Percentiles rank a stretch among this genome's conserved stretches.
Evolutionary conservation across 2,113 vertebrate genomes (phyloP).

Genomic region (Halichoeres trimaculatus): DNA sequence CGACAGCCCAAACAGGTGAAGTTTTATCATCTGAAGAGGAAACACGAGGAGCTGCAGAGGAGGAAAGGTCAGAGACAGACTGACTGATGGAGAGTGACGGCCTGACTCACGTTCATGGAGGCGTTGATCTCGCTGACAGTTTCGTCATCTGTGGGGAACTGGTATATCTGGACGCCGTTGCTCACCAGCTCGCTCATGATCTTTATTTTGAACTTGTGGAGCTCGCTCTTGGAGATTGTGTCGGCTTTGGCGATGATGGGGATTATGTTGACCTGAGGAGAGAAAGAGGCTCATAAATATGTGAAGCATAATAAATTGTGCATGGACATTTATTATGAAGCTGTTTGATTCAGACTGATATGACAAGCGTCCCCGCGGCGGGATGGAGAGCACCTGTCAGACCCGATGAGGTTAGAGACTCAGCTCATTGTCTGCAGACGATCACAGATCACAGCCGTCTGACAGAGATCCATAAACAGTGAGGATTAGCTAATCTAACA

Average conservation of each 20-base stretch:
- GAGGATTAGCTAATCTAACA: constrained; percentile 20
- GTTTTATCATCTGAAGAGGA: background rate
- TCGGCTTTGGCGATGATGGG: constrained; percentile 98
- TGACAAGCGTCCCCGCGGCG: constrained; percentile 8
- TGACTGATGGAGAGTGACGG: background rate
- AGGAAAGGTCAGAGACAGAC: background rate
- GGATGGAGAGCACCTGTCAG: background rate
- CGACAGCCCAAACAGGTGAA: background rate
- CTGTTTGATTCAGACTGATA: background rate
- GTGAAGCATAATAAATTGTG: background rate
- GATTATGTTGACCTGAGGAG: constrained; percentile 93
- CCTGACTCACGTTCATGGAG: constrained; percentile 95
- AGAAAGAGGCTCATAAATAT: background rate
- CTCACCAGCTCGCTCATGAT: constrained; percentile 99
- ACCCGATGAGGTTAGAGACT: background rate
- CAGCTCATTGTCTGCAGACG: background rate
- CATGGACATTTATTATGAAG: background rate
- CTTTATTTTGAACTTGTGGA: constrained; percentile 99
- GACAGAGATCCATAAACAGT: constrained; percentile 3
- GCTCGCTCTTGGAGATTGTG: constrained; percentile 97
- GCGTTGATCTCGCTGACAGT: constrained; percentile 95
- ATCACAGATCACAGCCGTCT: constrained; percentile 12
- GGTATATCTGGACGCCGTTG: constrained; percentile 98
- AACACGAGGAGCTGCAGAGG: background rate
- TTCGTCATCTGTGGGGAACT: constrained; percentile 96